A percentile compares a stretch with the other conserved stretches of the same genome.
phyloP scores from a whole-genome alignment of 2,888 invertebrate genomes.

The Netelia melanura region DNA sequence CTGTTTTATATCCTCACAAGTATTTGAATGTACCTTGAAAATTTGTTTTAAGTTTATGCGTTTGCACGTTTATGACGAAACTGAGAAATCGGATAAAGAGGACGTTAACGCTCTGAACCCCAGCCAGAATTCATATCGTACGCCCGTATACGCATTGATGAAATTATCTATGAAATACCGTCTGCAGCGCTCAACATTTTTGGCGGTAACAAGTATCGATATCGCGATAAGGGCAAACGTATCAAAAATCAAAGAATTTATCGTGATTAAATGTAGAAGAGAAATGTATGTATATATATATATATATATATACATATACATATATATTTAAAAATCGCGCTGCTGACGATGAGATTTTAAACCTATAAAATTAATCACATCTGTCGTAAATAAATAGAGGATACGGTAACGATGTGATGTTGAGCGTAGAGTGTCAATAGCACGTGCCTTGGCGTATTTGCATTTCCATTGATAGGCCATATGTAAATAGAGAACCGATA shows the following conservation, averaged over 20 bases:
- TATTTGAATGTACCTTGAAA: neutral
- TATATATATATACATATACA: too few species aligned
- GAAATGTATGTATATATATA: too few species aligned
- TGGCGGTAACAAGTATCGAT: too few species aligned
- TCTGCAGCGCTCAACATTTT: neutral
- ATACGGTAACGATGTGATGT: neutral
- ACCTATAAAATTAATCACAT: neutral
- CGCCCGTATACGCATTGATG: neutral
- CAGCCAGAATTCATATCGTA: too few species aligned
- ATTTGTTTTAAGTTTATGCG: neutral
- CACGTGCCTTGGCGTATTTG: slow-evolving; percentile 73
- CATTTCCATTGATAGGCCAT: slow-evolving; percentile 83
- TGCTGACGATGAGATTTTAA: neutral
- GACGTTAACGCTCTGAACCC: too few species aligned
- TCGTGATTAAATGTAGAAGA: too few species aligned
- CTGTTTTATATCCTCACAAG: neutral
- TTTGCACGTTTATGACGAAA: neutral
- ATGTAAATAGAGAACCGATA: slow-evolving; percentile 62
- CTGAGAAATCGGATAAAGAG: neutral
- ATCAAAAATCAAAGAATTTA: too few species aligned
- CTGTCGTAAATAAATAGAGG: slow-evolving; percentile 18
- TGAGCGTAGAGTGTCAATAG: slow-evolving; percentile 43
- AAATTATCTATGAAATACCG: neutral
- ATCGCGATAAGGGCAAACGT: too few species aligned
- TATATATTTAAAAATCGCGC: too few species aligned